These are phyloP conservation scores for Pachliopta kotzebuea DNA, from an alignment of 2,888 invertebrate genomes.

Conservation along the genomic window DNA sequence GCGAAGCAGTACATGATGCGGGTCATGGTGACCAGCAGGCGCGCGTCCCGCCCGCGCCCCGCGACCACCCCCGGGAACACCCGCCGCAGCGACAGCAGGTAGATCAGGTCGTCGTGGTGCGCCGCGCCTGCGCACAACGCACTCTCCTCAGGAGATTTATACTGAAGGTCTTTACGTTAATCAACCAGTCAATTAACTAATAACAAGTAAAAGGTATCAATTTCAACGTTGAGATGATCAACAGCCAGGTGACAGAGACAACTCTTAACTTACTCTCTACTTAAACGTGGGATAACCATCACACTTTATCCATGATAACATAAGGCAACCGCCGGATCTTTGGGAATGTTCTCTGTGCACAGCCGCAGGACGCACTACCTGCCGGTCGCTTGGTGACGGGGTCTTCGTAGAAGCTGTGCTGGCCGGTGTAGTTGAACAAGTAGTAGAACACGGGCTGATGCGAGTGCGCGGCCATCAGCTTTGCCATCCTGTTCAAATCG, in stretches of 20 bases:
- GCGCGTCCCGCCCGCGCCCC: conserved; percentile 50
- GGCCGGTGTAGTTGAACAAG: conserved; percentile 49
- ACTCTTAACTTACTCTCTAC: neutral
- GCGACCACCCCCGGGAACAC: conserved; percentile 54
- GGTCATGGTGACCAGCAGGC: conserved; percentile 60
- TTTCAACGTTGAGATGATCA: too few relatives aligned
- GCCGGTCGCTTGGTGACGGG: conserved; percentile 43
- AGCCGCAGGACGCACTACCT: conserved; percentile 32
- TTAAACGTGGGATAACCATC: too few relatives aligned
- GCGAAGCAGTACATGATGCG: conserved; percentile 67
- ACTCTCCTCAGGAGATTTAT: neutral
- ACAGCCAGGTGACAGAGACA: neutral
- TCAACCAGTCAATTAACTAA: neutral
- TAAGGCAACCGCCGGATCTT: neutral
- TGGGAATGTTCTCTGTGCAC: neutral
- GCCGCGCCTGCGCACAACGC: conserved; percentile 47
- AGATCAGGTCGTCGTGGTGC: conserved; percentile 72
- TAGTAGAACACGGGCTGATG: conserved; percentile 45
- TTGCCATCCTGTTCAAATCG: conserved; percentile 40
- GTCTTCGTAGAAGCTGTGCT: conserved; percentile 48
- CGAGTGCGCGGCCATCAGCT: conserved; percentile 45
- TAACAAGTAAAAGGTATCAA: too few relatives aligned
- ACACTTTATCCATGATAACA: too few relatives aligned
- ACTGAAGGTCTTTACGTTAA: neutral
- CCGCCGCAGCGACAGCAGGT: conserved; percentile 62